These are phyloP conservation scores for Galeopterus variegatus DNA, from an alignment of 2,113 vertebrate genomes.

Conservation along the genomic window DNA sequence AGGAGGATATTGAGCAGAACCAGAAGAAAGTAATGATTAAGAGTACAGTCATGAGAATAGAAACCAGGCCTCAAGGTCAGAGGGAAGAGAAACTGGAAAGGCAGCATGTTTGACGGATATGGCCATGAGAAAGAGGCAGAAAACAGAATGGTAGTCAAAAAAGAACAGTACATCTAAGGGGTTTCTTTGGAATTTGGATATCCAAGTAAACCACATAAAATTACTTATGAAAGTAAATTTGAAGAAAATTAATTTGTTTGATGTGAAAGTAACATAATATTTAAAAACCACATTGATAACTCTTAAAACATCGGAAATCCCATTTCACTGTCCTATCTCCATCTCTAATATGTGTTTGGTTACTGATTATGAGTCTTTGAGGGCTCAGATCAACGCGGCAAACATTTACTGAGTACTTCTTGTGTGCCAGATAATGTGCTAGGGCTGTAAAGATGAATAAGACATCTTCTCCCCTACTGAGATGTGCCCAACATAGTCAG, in stretches of 20 bases:
- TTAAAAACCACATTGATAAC: background rate
- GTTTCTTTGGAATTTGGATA: background rate
- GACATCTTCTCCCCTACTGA: background rate
- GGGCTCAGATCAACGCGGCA: background rate
- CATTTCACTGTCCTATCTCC: background rate
- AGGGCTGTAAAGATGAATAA: background rate
- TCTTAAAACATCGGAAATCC: background rate
- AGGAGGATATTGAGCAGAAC: background rate
- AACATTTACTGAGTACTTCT: background rate
- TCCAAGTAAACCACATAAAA: background rate
- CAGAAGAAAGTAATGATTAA: background rate
- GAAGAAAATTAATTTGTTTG: background rate
- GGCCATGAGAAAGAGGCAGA: background rate
- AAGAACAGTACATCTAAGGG: background rate
- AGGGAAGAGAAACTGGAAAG: background rate
- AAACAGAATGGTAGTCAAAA: background rate
- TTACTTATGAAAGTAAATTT: background rate
- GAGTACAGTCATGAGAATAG: background rate
- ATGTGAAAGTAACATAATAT: background rate
- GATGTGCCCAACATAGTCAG: background rate
- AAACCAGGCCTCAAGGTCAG: background rate
- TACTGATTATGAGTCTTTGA: background rate
- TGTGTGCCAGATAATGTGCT: too few species aligned
- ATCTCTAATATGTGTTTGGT: background rate
- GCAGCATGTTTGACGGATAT: background rate